Evolutionary conservation across 2,888 invertebrate genomes (phyloP), one percentile per base, ranked within the genome.

Genomic region (Muscina levida): DNA sequence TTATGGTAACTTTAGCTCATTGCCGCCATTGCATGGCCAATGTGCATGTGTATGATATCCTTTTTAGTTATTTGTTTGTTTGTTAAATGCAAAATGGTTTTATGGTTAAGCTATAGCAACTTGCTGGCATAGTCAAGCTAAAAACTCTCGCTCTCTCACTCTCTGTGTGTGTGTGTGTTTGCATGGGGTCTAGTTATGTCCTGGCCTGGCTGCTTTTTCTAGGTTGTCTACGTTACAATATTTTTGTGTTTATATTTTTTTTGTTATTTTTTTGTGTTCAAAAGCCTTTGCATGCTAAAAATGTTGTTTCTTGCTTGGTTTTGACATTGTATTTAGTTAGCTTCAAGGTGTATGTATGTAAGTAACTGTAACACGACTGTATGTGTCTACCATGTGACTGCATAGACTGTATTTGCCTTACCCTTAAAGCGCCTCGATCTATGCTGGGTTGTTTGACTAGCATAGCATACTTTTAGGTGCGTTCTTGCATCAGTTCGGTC

Each of bases 1-100:
- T 88, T 87, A 87, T 82, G 74, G 80, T 77, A 67, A 81, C 80
- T 74, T 74, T 68, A 51, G 59, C 76, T 72, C 44, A 37, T 37
- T 73, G 39, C 51, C 37, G 5, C 17, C 22, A 19, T 26, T 26
- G 59, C 31, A 66, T 51, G 31, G 1, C 0, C 17, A 11, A 46
- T 51, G 15, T 68, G 44, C 19, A 10, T 66, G 42, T 72, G 67
- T 68, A 13, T 72, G 68, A 42, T 62, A 42, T 62, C 62, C 53
- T 77, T 53, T 37, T 67, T 72, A 78, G 74, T 62, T 77, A 74
- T 77, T 81, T 81, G 74, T 68, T 81, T 81, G 74, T 68, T 77
- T 72, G 59, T 72, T 74, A 74, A 74, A 81, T 77, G 71, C 74
- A 77, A 72, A 81, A 77, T 68, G 74, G 66, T 68, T 67, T 31